phyloP scores from a whole-genome alignment of 1,140 invertebrate genomes.

The Aphelenchoides fujianensis region DNA sequence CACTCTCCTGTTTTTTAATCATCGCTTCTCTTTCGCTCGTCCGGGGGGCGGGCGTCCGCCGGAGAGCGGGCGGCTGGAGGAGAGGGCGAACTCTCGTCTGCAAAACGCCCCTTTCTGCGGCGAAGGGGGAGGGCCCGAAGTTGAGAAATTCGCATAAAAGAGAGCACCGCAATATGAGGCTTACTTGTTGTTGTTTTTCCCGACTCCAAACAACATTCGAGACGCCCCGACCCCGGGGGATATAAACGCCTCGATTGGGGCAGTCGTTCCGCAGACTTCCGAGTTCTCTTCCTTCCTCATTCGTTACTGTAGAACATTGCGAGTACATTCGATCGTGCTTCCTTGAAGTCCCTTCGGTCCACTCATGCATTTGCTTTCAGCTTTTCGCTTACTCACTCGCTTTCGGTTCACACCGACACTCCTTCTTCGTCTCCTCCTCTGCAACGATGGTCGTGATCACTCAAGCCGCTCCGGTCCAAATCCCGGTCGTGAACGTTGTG shows the following conservation, averaged over 20 bases:
- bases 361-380: too few relatives aligned
- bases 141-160: too few relatives aligned
- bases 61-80: too few relatives aligned
- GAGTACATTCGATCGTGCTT: too few relatives aligned
- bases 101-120: background rate
- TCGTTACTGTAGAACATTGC: too few relatives aligned
- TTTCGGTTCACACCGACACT: too few relatives aligned
- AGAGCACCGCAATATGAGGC: background rate
- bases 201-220: background rate
- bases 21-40: too few relatives aligned
- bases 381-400: background rate
- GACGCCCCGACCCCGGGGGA: background rate
- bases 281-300: background rate
- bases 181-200: slow-evolving; percentile 3
- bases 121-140: background rate
- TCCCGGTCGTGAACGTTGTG: background rate
- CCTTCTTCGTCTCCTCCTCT: too few relatives aligned
- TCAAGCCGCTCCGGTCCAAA: background rate
- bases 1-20: background rate
- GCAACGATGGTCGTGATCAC: background rate
- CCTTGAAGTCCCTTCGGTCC: too few relatives aligned
- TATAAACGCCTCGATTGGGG: background rate
- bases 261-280: background rate
- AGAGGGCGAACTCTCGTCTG: background rate
- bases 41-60: too few relatives aligned